Evolutionary conservation across 2,888 invertebrate species (phyloP).

Genomic region (Oligia strigilis): DNA sequence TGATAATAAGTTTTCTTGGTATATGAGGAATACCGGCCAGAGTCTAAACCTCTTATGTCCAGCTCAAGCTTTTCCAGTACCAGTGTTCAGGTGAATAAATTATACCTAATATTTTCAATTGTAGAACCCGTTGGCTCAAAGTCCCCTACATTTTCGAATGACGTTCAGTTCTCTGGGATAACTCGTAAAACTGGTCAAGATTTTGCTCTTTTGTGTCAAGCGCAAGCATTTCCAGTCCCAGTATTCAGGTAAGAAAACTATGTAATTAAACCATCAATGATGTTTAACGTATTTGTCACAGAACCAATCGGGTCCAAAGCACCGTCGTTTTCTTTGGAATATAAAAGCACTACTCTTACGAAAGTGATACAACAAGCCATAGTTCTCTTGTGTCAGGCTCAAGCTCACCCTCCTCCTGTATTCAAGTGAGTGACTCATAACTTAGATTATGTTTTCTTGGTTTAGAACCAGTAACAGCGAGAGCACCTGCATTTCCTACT

Average conservation of each 20-base stretch:
- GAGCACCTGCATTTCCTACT: constrained; percentile 88
- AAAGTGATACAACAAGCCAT: constrained; percentile 89
- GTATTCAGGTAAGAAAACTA: constrained; percentile 85
- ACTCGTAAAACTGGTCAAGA: constrained; percentile 91
- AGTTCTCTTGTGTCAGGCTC: constrained; percentile 92
- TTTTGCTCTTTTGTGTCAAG: constrained; percentile 93
- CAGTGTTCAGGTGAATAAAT: constrained; percentile 92
- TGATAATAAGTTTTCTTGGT: constrained; percentile 91
- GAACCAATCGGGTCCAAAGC: constrained; percentile 92
- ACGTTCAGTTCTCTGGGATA: constrained; percentile 93
- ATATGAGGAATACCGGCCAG: constrained; percentile 88
- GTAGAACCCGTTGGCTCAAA: constrained; percentile 93
- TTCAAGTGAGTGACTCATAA: constrained; percentile 91
- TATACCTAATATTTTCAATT: constrained; percentile 78
- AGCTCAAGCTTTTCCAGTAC: constrained; percentile 93
- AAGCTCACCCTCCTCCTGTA: constrained; percentile 92
- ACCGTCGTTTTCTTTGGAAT: constrained; percentile 90
- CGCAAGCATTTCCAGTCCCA: constrained; percentile 94
- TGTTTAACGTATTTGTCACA: constrained; percentile 77
- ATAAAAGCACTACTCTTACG: constrained; percentile 91
- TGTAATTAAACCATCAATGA: constrained; percentile 46
- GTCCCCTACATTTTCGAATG: constrained; percentile 93
- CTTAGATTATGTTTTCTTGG: constrained; percentile 72
- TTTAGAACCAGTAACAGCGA: constrained; percentile 88
- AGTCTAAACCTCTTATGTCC: constrained; percentile 91